Conservation (phyloP, 2,797 vertebrate genomes). For the Xyrichtys novacula region DNA sequence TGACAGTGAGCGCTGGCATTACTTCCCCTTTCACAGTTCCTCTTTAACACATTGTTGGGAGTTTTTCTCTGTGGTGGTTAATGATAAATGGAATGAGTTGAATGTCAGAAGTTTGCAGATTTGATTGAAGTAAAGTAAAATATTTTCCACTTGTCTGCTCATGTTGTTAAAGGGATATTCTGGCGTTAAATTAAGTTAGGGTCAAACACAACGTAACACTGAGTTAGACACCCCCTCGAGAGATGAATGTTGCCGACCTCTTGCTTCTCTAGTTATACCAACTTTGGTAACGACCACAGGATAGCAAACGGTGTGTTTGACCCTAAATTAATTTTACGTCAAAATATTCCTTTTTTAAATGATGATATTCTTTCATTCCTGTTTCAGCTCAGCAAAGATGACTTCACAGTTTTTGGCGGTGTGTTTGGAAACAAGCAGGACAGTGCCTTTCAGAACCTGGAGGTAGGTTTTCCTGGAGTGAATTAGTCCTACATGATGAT, state of each 20-base stretch:
- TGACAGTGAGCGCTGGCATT: constrained; percentile 67
- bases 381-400: constrained; percentile 90
- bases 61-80: constrained; percentile 3
- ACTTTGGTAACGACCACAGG: too few relatives aligned
- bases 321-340: too few relatives aligned
- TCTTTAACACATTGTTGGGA: not conserved
- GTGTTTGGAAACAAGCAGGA: constrained; percentile 92
- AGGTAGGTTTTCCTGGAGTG: constrained; percentile 80
- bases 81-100: not conserved
- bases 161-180: not conserved
- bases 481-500: not conserved
- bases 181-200: too few relatives aligned
- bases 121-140: not conserved
- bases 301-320: too few relatives aligned
- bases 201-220: too few relatives aligned
- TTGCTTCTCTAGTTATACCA: too few relatives aligned
- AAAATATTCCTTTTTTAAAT: too few relatives aligned
- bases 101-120: not conserved
- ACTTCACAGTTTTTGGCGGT: constrained; percentile 91
- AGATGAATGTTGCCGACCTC: too few relatives aligned
- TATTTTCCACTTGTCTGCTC: not conserved
- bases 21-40: constrained; percentile 78
- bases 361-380: constrained; percentile 9
- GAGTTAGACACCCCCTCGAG: too few relatives aligned
- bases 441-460: constrained; percentile 86